Evolutionary conservation across 2,113 vertebrate genomes (phyloP).

Genomic region (Chaetorhynchus papuensis): DNA sequence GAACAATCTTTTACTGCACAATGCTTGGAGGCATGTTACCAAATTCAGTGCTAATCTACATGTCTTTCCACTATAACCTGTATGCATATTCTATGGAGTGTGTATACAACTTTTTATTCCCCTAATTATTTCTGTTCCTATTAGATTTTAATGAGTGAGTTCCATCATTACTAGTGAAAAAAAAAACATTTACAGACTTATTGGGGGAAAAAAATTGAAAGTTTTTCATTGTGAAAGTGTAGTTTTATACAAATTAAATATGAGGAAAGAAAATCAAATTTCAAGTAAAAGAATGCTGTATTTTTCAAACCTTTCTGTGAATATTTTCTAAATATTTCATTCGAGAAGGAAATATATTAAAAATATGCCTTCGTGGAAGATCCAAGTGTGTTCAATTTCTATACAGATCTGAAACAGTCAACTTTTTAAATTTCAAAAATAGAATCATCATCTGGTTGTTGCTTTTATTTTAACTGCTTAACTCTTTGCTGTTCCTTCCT

Average conservation of each 20-base stretch:
- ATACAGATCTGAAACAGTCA: not conserved
- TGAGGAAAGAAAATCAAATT: not conserved
- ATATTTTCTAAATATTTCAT: not conserved
- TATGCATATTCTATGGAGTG: too few species aligned
- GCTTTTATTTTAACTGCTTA: not conserved
- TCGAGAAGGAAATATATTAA: not conserved
- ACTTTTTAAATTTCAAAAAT: not conserved
- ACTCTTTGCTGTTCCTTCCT: not conserved
- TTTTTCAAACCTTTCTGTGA: not conserved
- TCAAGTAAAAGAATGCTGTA: not conserved
- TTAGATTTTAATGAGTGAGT: not conserved
- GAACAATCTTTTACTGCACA: not conserved
- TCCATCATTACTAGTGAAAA: not conserved
- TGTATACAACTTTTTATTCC: not conserved
- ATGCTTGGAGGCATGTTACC: not conserved
- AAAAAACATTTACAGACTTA: not conserved
- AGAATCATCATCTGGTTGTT: not conserved
- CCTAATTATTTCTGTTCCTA: not conserved
- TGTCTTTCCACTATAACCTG: not conserved
- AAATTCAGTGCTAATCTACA: not conserved
- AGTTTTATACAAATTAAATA: not conserved
- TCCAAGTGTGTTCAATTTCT: not conserved
- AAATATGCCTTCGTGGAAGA: not conserved
- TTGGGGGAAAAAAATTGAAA: not conserved
- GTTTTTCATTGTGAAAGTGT: not conserved